These are phyloP conservation scores for Poecile atricapillus DNA, from an alignment of 2,113 vertebrate species.

Conservation along the genomic window DNA sequence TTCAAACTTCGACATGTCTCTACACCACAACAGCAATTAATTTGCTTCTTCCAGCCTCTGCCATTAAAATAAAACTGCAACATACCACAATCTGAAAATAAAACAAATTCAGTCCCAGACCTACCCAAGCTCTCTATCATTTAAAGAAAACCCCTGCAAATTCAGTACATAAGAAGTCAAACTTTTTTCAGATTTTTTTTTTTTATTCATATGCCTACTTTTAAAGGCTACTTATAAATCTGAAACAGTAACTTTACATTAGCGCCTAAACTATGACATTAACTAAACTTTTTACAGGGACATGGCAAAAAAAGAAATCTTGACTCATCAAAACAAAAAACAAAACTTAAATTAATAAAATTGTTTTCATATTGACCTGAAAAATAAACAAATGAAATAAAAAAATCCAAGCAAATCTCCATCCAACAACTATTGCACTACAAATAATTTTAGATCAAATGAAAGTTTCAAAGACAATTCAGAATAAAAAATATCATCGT, in stretches of 20 bases:
- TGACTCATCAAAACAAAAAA: background rate
- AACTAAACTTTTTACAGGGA: background rate
- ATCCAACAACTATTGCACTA: background rate
- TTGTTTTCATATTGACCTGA: background rate
- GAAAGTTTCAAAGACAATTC: background rate
- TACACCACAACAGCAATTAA: constrained; percentile 56
- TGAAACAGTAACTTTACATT: background rate
- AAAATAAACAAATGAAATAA: background rate
- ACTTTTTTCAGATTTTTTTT: background rate
- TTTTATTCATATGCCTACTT: background rate
- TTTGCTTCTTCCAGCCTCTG: constrained; percentile 32
- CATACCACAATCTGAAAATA: constrained; percentile 7
- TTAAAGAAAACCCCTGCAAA: background rate
- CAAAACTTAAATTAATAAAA: background rate
- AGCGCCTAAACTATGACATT: background rate
- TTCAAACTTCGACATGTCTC: constrained; percentile 12
- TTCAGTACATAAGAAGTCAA: background rate
- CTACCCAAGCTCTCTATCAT: background rate
- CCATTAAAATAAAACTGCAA: constrained; percentile 36
- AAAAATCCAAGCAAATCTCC: background rate
- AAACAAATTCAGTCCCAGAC: background rate
- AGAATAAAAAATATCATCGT: background rate
- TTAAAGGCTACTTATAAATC: background rate
- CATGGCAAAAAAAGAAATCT: background rate
- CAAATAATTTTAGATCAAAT: background rate